Percentiles rank a stretch among this genome's conserved stretches.
Evolutionary conservation across 2,113 vertebrate species (phyloP).

Genomic region (Physeter macrocephalus): DNA sequence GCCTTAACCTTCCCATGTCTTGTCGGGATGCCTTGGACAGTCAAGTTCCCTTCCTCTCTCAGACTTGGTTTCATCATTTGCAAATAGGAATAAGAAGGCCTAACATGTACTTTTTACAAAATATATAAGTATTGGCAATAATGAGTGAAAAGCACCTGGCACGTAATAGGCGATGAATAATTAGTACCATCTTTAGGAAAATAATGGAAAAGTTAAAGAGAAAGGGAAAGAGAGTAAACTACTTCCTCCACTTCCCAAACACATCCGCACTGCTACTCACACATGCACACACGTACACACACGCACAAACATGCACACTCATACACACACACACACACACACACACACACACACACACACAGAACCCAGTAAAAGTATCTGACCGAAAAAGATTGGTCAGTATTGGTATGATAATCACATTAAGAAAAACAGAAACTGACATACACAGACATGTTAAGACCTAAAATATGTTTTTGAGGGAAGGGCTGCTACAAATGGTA

Average conservation of each 20-base stretch:
- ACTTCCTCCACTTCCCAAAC: neutral
- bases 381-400: neutral
- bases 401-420: neutral
- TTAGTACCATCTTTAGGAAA: neutral
- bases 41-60: neutral
- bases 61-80: neutral
- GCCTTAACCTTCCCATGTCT: rapidly evolving
- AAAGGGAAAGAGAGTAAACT: neutral
- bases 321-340: too few relatives aligned
- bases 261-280: neutral
- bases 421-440: neutral
- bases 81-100: neutral
- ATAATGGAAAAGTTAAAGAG: neutral
- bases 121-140: neutral
- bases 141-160: neutral
- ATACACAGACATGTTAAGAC: neutral
- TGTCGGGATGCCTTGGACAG: neutral
- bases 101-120: neutral
- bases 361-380: too few relatives aligned
- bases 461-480: too few relatives aligned
- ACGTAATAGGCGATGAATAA: neutral
- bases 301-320: rapidly evolving
- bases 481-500: neutral
- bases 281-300: neutral
- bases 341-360: too few relatives aligned